Evolutionary conservation across 2,888 invertebrate genomes (phyloP), one percentile per base, ranked within the genome.

Genomic region (Apoda limacodes): DNA sequence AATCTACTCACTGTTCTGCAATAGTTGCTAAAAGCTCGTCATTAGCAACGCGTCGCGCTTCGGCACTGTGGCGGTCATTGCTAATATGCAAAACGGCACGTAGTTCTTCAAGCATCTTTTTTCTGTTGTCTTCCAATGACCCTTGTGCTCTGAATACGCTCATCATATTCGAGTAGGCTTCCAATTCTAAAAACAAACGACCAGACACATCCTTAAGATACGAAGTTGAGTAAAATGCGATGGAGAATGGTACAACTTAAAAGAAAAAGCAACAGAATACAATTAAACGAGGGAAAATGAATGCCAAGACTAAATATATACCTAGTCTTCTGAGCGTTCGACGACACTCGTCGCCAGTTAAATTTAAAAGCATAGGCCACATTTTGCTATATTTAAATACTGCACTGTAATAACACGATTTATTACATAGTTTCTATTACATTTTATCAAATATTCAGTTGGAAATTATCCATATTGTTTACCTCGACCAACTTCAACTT

Each of bases 141-240:
- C 96, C 96, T 82, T 95, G 95, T 52, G 95, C 95, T 74, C 96
- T 86, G 64, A 96, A 87, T 51, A 93, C 95, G 60, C 92, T 91
- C 37, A 96, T 88, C 67, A 95, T 85, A 68, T 89, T 88, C 54
- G 92, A 89, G 83, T 95, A 96, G 45, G 95, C 93, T 80, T 95
- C 94, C 65, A 96, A 78, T 84, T 96, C 94, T 94, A 66, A 33
- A 83, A 82, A 56, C 57, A 69, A 61, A 62, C 44, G 50, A 59
- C 17, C 5, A 17, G 17, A 17, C 17, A 17, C 12, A 9, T n/a
- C n/a, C n/a, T n/a, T n/a, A n/a, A n/a, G n/a, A n/a, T n/a, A n/a
- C n/a, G 3, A 20, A n/a, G n/a, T n/a, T n/a, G n/a, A n/a, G n/a
- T n/a, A n/a, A n/a, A n/a, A n/a, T n/a, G n/a, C n/a, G n/a, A n/a